Conservation (phyloP, 64 coral and sea anemone genomes). For the Porites australiensis region DNA sequence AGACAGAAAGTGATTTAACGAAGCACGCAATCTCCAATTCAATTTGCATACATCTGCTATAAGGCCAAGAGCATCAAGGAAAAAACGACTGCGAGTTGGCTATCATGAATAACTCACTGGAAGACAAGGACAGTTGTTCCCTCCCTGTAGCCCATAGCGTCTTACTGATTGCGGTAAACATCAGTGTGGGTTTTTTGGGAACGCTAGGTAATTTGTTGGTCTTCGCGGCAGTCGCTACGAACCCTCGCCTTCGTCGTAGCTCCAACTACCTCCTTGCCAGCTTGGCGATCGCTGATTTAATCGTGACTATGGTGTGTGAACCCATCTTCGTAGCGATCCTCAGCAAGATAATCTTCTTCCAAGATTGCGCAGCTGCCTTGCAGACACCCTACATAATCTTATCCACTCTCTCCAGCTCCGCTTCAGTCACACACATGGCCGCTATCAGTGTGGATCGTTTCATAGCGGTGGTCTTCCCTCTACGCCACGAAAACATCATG, state of each 20-base stretch:
- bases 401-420: background rate
- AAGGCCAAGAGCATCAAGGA: background rate
- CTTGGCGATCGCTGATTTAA: conserved; percentile 18
- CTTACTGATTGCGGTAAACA: background rate
- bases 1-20: background rate
- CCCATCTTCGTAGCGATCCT: background rate
- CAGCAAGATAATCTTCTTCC: background rate
- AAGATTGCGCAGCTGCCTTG: background rate
- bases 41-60: background rate
- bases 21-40: background rate
- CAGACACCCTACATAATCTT: background rate
- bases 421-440: conserved; percentile 14
- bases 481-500: conserved; percentile 28
- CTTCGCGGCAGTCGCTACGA: background rate
- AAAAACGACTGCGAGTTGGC: too few relatives aligned
- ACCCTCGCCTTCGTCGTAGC: conserved; percentile 18
- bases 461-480: conserved; percentile 7
- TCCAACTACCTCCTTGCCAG: conserved; percentile 24
- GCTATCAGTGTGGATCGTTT: conserved; percentile 30
- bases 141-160: conserved; percentile 4
- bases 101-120: background rate
- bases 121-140: background rate
- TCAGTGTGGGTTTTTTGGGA: background rate
- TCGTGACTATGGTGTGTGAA: conserved; percentile 29
- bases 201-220: conserved; percentile 28